A percentile compares a stretch with the other conserved stretches of the same genome.
phyloP scores from a whole-genome alignment of 2,888 invertebrate species.

The Anarsia innoxiella region DNA sequence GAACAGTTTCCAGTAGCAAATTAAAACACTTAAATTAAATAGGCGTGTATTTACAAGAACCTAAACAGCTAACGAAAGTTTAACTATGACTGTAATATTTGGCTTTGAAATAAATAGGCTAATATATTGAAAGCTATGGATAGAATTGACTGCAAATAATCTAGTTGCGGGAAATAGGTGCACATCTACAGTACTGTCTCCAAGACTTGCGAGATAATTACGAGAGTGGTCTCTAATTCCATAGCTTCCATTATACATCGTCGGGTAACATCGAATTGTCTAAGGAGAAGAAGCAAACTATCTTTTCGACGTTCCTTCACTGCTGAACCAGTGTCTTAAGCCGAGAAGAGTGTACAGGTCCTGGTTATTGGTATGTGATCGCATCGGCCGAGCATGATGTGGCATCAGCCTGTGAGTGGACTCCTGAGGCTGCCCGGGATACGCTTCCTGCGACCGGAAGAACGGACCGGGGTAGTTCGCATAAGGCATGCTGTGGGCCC shows the following conservation, averaged over 20 bases:
- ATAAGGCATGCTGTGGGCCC: slow-evolving; percentile 43
- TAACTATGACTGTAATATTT: slow-evolving; percentile 75
- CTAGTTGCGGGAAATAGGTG: not conserved
- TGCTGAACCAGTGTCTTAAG: slow-evolving; percentile 67
- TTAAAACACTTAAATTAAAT: slow-evolving; percentile 58
- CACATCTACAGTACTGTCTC: no score
- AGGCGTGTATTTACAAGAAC: slow-evolving; percentile 67
- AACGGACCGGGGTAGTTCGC: slow-evolving; percentile 30
- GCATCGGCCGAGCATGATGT: slow-evolving; percentile 40
- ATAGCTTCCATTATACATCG: slow-evolving; percentile 70
- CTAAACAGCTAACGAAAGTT: slow-evolving; percentile 62
- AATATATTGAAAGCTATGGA: slow-evolving; percentile 70
- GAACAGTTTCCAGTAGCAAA: slow-evolving; percentile 54
- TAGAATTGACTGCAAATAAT: slow-evolving; percentile 21
- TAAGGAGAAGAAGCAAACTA: slow-evolving; percentile 46
- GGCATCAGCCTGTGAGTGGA: slow-evolving; percentile 41
- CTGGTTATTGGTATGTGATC: slow-evolving; percentile 47
- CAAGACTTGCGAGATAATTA: no score
- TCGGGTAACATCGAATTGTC: slow-evolving; percentile 72
- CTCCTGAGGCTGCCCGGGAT: slow-evolving; percentile 42
- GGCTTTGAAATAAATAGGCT: slow-evolving; percentile 74
- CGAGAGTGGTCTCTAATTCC: slow-evolving; percentile 25
- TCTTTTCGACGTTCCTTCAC: slow-evolving; percentile 65
- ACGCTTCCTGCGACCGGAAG: slow-evolving; percentile 36
- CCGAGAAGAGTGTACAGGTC: slow-evolving; percentile 65